Conservation (phyloP, 2,888 invertebrate genomes). For the Eupithecia insigniata region DNA sequence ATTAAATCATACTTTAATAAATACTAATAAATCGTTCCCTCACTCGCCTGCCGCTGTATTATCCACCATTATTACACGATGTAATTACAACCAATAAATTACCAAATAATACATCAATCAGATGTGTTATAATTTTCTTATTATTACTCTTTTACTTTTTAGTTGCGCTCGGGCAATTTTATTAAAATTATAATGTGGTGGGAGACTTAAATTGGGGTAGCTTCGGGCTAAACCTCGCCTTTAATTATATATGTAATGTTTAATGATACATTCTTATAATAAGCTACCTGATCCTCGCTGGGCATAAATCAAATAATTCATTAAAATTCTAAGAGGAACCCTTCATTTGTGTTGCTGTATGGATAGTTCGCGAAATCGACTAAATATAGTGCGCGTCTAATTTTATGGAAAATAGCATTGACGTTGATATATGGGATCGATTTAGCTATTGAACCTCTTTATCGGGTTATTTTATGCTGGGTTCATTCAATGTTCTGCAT, state of each 20-base stretch:
- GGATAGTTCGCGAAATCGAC: conserved; percentile 68
- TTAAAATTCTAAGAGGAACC: conserved; percentile 81
- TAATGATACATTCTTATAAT: conserved; percentile 84
- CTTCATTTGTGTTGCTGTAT: conserved; percentile 65
- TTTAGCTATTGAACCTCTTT: conserved; percentile 36
- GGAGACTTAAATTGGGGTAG: conserved; percentile 79
- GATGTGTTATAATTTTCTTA: conserved; percentile 83
- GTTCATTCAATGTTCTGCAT: neutral
- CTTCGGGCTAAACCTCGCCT: conserved; percentile 75
- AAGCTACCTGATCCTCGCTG: conserved; percentile 82
- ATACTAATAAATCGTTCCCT: conserved; percentile 82
- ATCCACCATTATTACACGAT: conserved; percentile 82
- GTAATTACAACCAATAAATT: conserved; percentile 84
- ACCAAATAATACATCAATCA: conserved; percentile 85
- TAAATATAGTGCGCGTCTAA: conserved; percentile 60
- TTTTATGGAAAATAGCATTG: conserved; percentile 67
- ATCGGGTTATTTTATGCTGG: neutral
- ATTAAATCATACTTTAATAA: conserved; percentile 85
- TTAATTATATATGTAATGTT: conserved; percentile 84
- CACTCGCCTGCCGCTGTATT: conserved; percentile 69
- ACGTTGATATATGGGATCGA: conserved; percentile 62
- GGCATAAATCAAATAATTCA: conserved; percentile 84
- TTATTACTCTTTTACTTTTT: conserved; percentile 71
- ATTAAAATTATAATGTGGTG: conserved; percentile 82
- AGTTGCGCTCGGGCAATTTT: conserved; percentile 79